Base-by-base conservation (phyloP, 2,888 invertebrate species). In the Tholera decimalis region DNA sequence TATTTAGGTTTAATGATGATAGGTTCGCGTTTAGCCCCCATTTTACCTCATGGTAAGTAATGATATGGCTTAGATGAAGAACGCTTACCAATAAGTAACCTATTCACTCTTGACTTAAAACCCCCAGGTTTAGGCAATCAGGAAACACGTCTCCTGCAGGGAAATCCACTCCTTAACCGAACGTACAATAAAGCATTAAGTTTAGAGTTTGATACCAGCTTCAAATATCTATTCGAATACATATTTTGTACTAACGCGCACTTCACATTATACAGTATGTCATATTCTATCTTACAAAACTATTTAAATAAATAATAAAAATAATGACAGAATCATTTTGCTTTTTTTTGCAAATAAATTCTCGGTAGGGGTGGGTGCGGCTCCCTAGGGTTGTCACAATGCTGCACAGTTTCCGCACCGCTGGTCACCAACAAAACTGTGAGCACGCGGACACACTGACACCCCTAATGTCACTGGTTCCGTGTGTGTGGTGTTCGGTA, bases 381-480 rank as follows among this genome's bases (percentile, higher is more conserved):
- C 85, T 85, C 85, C 87, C 88, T 84, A 93, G 92, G 92, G 92
- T 83, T 92, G 91, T 89, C 91, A 91, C 91, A 93, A 91, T 89
- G 85, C 76, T 69, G 80, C 81, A 66, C 84, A 83, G 88, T 91
- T 95, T 93, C 90, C 92, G 90, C 91, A 71, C 85, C 88, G 87
- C 82, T 86, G 91, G 82, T 73, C 90, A 80, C 85, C 81, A 84
- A 94, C 92, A 93, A 92, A 90, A 89, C 88, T 83, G 73, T 75
- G 77, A 85, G 86, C 79, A 82, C 83, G 85, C 82, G 83, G 85
- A 84, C 80, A 84, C 82, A 85, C 83, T 86, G 90, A 91, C 91
- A 91, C 91, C 92, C 92, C 91, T 92, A 89, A 89, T 89, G 88
- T 86, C 85, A 84, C 82, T 82, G 86, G 84, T 79, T 84, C 85